phyloP scores from a whole-genome alignment of 2,888 invertebrate genomes.

The Dugesia japonica region DNA sequence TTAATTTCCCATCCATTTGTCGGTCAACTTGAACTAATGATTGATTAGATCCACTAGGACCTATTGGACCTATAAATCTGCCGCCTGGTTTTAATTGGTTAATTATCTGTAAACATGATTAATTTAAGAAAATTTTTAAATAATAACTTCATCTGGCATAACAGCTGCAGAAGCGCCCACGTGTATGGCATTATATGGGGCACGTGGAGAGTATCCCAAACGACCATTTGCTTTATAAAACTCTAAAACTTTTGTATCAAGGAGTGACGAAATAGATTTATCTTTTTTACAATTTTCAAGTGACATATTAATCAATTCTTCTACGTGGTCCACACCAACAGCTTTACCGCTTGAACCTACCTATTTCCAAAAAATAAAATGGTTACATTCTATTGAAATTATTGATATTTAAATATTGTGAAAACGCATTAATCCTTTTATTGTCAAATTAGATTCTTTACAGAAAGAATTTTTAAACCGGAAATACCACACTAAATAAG shows the following conservation, averaged over 20 bases:
- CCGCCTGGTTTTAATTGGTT: background rate
- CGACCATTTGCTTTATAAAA: slow-evolving; percentile 46
- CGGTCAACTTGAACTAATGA: background rate
- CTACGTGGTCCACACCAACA: slow-evolving; percentile 48
- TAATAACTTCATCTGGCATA: slow-evolving; percentile 47
- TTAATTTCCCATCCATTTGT: background rate
- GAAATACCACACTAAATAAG: too few species aligned
- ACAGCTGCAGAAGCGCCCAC: slow-evolving; percentile 48
- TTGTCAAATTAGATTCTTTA: too few species aligned
- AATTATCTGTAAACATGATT: background rate
- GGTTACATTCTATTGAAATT: too few species aligned
- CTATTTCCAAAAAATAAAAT: slow-evolving; percentile 37
- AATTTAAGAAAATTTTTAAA: background rate
- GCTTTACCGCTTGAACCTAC: slow-evolving; percentile 44
- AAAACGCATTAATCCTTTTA: too few species aligned
- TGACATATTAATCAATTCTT: slow-evolving; percentile 39
- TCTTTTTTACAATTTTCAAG: slow-evolving; percentile 6
- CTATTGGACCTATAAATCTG: background rate
- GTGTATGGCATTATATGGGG: slow-evolving; percentile 49
- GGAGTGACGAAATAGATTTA: background rate
- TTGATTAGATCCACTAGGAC: background rate
- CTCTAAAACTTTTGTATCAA: slow-evolving; percentile 38
- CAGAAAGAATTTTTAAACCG: too few species aligned
- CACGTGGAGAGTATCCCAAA: slow-evolving; percentile 41
- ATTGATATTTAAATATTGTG: too few species aligned